Percentiles rank a stretch among this genome's conserved stretches.
Conservation (phyloP, 2,888 invertebrate genomes). For the Hylaea fasciaria region DNA sequence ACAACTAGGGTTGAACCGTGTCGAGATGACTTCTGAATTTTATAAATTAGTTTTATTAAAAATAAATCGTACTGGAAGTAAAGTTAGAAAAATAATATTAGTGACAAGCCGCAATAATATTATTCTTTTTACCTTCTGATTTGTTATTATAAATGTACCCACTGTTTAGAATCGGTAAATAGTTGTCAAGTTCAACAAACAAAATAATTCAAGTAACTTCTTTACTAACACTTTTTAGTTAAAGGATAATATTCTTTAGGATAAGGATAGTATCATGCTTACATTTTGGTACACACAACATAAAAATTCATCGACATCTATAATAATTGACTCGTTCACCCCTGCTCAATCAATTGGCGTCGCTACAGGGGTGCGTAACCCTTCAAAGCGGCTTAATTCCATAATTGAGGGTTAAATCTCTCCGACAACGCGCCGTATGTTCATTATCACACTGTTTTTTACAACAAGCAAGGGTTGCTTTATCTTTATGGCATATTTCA, state of each 20-base stretch:
- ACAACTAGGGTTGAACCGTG: slow-evolving; percentile 48
- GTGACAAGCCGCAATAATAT: too few relatives aligned
- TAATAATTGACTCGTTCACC: slow-evolving; percentile 31
- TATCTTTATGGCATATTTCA: slow-evolving; percentile 66
- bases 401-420: slow-evolving; percentile 84
- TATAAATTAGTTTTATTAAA: too few relatives aligned
- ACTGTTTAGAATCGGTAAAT: too few relatives aligned
- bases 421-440: slow-evolving; percentile 70
- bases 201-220: too few relatives aligned
- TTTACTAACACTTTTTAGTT: too few relatives aligned
- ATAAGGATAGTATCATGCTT: too few relatives aligned
- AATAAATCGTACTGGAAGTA: too few relatives aligned
- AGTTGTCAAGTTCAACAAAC: too few relatives aligned
- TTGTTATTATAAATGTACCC: too few relatives aligned
- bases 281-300: background rate
- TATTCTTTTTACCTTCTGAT: too few relatives aligned
- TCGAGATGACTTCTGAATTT: slow-evolving; percentile 31
- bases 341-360: slow-evolving; percentile 58
- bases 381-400: slow-evolving; percentile 79
- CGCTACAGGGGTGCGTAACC: slow-evolving; percentile 70
- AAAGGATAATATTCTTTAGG: too few relatives aligned
- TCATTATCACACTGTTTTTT: slow-evolving; percentile 76
- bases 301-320: background rate
- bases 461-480: slow-evolving; percentile 38
- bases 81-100: background rate